Base-by-base conservation (phyloP, 2,797 vertebrate genomes). In the Melanotaenia boesemani region DNA sequence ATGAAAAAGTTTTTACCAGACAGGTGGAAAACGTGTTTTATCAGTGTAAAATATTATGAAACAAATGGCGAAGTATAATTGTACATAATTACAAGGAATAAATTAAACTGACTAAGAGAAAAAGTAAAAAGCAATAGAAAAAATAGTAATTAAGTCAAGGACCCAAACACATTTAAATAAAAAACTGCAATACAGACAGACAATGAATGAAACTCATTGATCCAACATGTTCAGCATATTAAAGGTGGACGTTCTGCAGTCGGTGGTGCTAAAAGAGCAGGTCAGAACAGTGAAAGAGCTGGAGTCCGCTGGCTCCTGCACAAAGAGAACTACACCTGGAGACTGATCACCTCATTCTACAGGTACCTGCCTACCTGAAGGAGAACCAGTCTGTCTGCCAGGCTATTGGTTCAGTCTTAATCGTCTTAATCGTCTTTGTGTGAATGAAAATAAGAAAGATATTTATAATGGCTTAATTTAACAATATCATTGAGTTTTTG, bases 261-360 rank as follows among this genome's bases (percentile, higher is more conserved):
- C 97, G 34, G 93, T 99, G 85, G 97, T 97, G 48, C 95, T 96
- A 79, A 32, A 32, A 93, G 96, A 79, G 96, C 97, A 1, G 96
- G 97, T 65, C 96, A 97, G 77, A 96, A 96, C 68, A 99, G 97
- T 78, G 98, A 97, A 92, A 98, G 98, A 16, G 96, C 96, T 1
- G 97, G 97, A 66, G 95, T 99, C 59, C 93, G 95, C 72, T 99
- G 98, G 98, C 95, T 99, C 80, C 95, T 99, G 70, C 97, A 97
- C 76, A 97, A 99, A 86, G 98, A 99, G 88, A 97, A 94, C 94
- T 95, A 96, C 78, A 95, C 98, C 0, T 99, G 98, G 98, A 96
- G 98, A 74, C 95, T 99, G 46, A 86, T 99, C 59, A 94, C 95
- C 37, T 98, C 98, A 0, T 94, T 99, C 62, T 99, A 99, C 85